Evolutionary conservation across 2,797 vertebrate genomes (phyloP).

Genomic region (Cryptoblepharus egeriae): DNA sequence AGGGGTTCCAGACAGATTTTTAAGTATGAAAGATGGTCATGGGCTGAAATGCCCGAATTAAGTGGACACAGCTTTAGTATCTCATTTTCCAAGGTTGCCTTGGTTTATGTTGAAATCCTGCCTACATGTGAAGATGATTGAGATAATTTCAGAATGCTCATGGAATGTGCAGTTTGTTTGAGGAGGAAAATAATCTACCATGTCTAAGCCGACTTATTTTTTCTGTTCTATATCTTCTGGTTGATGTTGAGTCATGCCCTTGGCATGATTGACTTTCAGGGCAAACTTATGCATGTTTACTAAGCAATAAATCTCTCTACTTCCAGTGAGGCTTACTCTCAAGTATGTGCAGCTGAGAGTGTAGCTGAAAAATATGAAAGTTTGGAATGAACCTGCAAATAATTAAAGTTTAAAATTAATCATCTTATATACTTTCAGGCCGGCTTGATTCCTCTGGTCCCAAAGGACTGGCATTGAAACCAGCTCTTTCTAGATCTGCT

Average conservation of each 20-base stretch:
- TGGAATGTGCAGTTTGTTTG: neutral
- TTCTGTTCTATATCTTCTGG: neutral
- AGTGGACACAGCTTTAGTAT: neutral
- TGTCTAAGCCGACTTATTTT: neutral
- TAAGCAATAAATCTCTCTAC: too few species aligned
- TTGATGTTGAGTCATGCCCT: neutral
- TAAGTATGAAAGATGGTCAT: too few species aligned
- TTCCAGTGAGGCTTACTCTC: too few species aligned
- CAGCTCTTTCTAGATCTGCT: constrained; percentile 35
- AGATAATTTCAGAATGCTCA: neutral
- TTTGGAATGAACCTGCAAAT: neutral
- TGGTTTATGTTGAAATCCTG: neutral
- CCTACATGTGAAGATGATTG: neutral
- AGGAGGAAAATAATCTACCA: neutral
- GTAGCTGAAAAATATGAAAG: neutral
- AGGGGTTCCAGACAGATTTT: too few species aligned
- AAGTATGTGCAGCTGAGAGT: neutral
- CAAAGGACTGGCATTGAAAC: constrained; percentile 35
- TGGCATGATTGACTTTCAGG: neutral
- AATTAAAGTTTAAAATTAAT: neutral
- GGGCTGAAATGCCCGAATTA: too few species aligned
- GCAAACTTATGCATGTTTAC: too few species aligned
- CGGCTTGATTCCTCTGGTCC: constrained; percentile 7
- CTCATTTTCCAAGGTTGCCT: neutral
- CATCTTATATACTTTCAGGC: constrained; percentile 23